phyloP scores from a whole-genome alignment of 2,113 vertebrate species.

The Oryzias melastigma region DNA sequence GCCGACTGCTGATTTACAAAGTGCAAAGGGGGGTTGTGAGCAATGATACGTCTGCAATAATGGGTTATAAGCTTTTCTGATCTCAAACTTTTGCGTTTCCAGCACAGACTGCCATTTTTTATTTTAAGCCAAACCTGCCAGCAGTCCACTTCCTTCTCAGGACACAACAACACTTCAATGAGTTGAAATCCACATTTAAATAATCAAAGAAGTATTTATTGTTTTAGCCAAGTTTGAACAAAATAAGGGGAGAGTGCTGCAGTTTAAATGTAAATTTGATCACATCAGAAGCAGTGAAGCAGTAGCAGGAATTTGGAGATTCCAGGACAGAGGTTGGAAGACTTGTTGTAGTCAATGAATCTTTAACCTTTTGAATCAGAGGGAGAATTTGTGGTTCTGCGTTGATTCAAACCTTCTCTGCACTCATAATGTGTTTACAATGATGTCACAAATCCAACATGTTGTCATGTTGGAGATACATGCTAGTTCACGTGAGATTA shows the following conservation, averaged over 20 bases:
- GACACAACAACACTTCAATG: constrained; percentile 23
- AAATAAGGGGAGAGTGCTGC: constrained; percentile 30
- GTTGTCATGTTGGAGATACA: no score
- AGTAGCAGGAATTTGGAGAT: no score
- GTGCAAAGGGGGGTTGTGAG: neutral
- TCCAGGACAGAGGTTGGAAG: constrained; percentile 25
- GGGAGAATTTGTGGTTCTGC: no score
- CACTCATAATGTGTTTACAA: no score
- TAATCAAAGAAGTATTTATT: neutral
- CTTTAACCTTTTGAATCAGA: neutral
- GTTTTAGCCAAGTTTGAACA: neutral
- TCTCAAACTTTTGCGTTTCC: neutral
- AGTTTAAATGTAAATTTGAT: constrained; percentile 11
- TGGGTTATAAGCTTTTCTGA: no score
- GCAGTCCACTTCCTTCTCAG: constrained; percentile 38
- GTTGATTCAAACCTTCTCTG: no score
- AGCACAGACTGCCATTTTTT: neutral
- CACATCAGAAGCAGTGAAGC: no score
- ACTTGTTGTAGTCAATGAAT: neutral
- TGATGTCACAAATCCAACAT: no score
- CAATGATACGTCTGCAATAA: neutral
- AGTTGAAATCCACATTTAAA: constrained; percentile 17
- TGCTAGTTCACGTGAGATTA: no score
- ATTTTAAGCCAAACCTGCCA: constrained; percentile 2
- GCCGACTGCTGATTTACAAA: constrained; percentile 82